Percentiles rank a stretch among this genome's conserved stretches.
Evolutionary conservation across 2,797 vertebrate species (phyloP).

Genomic region (Naso thynnoides): DNA sequence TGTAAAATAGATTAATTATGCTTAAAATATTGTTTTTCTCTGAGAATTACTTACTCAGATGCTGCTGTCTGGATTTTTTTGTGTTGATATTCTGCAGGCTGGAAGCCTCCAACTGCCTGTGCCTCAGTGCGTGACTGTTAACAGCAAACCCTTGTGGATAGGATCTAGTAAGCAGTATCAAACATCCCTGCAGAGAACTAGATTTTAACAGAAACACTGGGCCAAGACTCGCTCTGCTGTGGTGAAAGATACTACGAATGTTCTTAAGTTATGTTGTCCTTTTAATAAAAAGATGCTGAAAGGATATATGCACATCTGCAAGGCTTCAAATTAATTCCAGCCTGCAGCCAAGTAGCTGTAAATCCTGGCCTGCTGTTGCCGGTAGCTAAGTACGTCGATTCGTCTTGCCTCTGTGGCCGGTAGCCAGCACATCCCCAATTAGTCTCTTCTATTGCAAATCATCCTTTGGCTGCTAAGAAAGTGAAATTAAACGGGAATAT

Average conservation of each 20-base stretch:
- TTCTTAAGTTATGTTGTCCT: slow-evolving; percentile 46
- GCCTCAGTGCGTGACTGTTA: slow-evolving; percentile 38
- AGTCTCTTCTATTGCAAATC: slow-evolving; percentile 65
- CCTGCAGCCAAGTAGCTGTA: slow-evolving; percentile 63
- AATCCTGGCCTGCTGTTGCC: slow-evolving; percentile 63
- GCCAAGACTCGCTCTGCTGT: neutral
- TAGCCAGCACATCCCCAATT: slow-evolving; percentile 67
- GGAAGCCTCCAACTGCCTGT: slow-evolving; percentile 26
- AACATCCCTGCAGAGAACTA: neutral
- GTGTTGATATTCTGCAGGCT: slow-evolving; percentile 42
- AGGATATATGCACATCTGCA: slow-evolving; percentile 71
- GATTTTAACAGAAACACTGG: slow-evolving; percentile 2
- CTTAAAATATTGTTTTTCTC: slow-evolving; percentile 28
- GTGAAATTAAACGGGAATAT: slow-evolving; percentile 69
- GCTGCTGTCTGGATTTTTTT: slow-evolving; percentile 49
- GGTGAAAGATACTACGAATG: slow-evolving; percentile 18
- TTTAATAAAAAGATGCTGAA: slow-evolving; percentile 50
- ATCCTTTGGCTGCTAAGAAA: slow-evolving; percentile 62
- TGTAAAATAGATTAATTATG: slow-evolving; percentile 59
- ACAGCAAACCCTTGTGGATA: slow-evolving; percentile 18
- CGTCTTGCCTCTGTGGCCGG: slow-evolving; percentile 55
- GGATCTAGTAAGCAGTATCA: slow-evolving; percentile 11
- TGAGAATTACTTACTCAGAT: slow-evolving; percentile 60
- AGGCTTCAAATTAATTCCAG: slow-evolving; percentile 70
- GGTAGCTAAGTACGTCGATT: slow-evolving; percentile 67